These are phyloP conservation scores for Gymnothorax reevesii DNA, from an alignment of 2,797 vertebrate species.

Conservation along the genomic window DNA sequence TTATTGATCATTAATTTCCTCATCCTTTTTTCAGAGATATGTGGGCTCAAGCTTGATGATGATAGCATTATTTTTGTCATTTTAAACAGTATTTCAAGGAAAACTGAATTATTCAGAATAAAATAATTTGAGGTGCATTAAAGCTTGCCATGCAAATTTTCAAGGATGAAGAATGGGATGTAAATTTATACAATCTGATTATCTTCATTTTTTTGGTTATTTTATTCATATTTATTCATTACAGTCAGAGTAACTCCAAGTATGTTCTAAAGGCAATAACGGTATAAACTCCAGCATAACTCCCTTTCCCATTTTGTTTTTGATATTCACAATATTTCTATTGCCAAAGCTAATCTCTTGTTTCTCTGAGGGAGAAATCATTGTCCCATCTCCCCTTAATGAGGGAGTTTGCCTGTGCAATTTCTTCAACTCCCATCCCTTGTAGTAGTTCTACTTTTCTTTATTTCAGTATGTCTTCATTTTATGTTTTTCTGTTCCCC, in stretches of 20 bases:
- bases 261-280: background rate
- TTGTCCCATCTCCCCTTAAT: background rate
- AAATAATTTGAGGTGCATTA: background rate
- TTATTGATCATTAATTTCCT: background rate
- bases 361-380: background rate
- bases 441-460: background rate
- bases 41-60: background rate
- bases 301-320: too few species aligned
- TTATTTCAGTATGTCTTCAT: background rate
- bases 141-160: background rate
- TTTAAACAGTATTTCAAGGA: background rate
- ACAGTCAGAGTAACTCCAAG: background rate
- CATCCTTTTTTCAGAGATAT: background rate
- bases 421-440: background rate
- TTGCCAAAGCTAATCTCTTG: background rate
- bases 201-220: background rate
- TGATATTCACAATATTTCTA: background rate
- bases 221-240: background rate
- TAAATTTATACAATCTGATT: background rate
- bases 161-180: background rate
- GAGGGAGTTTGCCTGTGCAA: background rate
- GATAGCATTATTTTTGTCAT: background rate
- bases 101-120: background rate
- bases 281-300: background rate
- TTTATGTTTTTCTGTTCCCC: background rate